Percentiles rank a stretch among this genome's conserved stretches.
Evolutionary conservation across 2,888 invertebrate genomes (phyloP).

Genomic region (Cordilura impudica): DNA sequence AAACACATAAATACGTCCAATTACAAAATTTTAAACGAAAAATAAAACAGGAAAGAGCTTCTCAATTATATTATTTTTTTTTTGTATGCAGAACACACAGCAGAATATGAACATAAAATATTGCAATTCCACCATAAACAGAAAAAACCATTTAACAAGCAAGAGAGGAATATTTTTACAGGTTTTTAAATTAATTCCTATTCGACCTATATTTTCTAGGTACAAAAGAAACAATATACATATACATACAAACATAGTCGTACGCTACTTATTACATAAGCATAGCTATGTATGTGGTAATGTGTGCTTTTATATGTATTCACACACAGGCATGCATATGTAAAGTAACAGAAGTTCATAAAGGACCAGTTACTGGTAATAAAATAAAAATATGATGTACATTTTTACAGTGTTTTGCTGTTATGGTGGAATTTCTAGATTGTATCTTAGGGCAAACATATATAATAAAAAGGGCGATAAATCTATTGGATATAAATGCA

Average conservation of each 20-base stretch:
- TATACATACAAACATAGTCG: not conserved
- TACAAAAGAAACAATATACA: not conserved
- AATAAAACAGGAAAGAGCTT: not conserved
- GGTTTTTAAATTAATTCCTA: conserved; percentile 46
- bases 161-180: not conserved
- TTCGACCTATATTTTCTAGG: conserved; percentile 26
- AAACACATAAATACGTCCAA: not conserved
- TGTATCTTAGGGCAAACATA: too few relatives aligned
- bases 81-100: not conserved
- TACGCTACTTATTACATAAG: conserved; percentile 4
- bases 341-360: conserved; percentile 42
- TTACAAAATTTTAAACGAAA: not conserved
- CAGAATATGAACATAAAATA: not conserved
- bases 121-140: not conserved
- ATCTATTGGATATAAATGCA: too few relatives aligned
- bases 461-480: too few relatives aligned
- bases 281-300: not conserved
- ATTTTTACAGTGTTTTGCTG: not conserved
- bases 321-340: not conserved
- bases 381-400: not conserved
- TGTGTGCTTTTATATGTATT: not conserved
- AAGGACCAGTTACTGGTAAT: conserved; percentile 19
- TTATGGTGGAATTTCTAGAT: too few relatives aligned
- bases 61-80: not conserved
- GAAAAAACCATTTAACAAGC: conserved; percentile 11